phyloP scores from a whole-genome alignment of 2,888 invertebrate genomes.

The Catonia carolina region DNA sequence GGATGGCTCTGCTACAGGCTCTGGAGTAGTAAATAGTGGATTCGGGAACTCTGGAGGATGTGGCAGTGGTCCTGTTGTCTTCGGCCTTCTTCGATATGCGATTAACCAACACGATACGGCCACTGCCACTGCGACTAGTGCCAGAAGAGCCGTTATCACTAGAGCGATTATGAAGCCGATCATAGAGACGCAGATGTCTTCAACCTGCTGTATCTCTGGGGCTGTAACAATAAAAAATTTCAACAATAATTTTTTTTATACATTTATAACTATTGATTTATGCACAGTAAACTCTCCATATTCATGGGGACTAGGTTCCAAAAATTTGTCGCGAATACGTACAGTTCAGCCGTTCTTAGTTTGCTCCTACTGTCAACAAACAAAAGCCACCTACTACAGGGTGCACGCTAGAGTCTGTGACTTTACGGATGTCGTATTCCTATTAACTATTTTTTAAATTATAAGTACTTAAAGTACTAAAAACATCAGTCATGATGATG shows the following conservation, averaged over 20 bases:
- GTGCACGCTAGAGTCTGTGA: too few species aligned
- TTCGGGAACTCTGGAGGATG: constrained; percentile 95
- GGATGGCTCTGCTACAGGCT: constrained; percentile 73
- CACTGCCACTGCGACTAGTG: constrained; percentile 87
- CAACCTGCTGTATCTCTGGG: constrained; percentile 46
- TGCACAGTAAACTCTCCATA: too few species aligned
- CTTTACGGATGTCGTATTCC: too few species aligned
- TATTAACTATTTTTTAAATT: too few species aligned
- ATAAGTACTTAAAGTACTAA: too few species aligned
- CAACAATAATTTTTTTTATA: neutral
- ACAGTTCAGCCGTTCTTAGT: too few species aligned
- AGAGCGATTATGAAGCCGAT: constrained; percentile 88
- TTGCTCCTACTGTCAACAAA: too few species aligned
- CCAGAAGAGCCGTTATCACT: constrained; percentile 83
- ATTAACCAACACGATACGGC: constrained; percentile 94
- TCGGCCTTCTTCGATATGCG: constrained; percentile 83
- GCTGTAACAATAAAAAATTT: constrained; percentile 32
- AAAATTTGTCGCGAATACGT: too few species aligned
- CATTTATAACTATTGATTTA: neutral
- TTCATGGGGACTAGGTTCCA: too few species aligned
- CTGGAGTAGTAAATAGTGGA: constrained; percentile 79
- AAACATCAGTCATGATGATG: too few species aligned
- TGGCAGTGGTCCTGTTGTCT: constrained; percentile 81
- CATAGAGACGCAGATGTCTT: constrained; percentile 90
- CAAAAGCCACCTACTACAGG: too few species aligned